Conservation (phyloP, 2,797 vertebrate species). For the Poliocrania exsul region DNA sequence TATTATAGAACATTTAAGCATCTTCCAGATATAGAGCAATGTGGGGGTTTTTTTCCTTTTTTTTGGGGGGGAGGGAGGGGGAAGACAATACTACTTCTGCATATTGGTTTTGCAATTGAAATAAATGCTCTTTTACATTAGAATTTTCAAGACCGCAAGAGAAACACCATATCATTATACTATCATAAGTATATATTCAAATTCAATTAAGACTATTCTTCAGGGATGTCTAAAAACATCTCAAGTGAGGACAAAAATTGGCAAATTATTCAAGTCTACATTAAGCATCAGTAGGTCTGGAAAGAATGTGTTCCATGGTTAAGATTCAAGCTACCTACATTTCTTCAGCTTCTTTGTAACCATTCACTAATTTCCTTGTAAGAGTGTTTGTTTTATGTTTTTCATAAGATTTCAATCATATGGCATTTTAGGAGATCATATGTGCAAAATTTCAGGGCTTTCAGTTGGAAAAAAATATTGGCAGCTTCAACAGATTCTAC, state of each 20-base stretch:
- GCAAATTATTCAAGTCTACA: background rate
- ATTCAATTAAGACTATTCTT: background rate
- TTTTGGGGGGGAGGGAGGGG: background rate
- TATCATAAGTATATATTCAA: background rate
- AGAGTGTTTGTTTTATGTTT: background rate
- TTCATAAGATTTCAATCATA: background rate
- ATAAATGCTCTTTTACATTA: background rate
- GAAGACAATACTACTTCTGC: background rate
- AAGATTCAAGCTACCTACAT: background rate
- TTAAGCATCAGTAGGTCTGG: background rate
- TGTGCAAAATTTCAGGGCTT: background rate
- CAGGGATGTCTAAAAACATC: background rate
- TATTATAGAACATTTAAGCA: background rate
- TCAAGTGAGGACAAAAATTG: background rate
- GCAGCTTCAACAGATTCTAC: background rate
- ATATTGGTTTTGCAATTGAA: background rate
- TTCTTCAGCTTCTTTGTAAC: background rate
- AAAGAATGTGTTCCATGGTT: background rate
- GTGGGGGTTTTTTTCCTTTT: rapidly evolving
- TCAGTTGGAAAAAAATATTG: background rate
- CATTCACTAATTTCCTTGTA: background rate
- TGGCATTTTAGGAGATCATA: background rate
- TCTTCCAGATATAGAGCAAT: background rate
- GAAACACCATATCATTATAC: background rate
- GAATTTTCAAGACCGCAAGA: background rate